Percentiles rank a stretch among this genome's conserved stretches.
Conservation (phyloP, 2,113 vertebrate genomes). For the Catharus bicknelli region DNA sequence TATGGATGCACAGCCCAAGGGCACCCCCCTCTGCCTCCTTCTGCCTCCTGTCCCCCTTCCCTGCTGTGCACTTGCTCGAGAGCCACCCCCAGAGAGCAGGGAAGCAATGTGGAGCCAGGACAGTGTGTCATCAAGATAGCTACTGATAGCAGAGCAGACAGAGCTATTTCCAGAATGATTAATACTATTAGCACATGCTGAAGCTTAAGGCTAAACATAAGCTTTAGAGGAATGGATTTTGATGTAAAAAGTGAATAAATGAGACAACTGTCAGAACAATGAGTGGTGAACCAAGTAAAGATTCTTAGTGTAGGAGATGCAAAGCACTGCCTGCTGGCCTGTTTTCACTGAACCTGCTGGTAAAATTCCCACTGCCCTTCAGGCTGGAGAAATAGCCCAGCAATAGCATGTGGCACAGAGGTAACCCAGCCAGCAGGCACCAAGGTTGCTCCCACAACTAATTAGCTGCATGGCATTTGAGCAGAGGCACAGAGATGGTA, state of each 20-base stretch:
- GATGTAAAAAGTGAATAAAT: constrained; percentile 63
- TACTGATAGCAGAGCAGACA: constrained; percentile 28
- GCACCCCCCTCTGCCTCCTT: background rate
- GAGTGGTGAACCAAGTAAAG: constrained; percentile 33
- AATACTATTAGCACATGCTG: constrained; percentile 53
- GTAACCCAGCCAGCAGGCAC: background rate
- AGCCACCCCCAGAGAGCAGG: background rate
- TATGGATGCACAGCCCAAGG: background rate
- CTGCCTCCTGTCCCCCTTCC: background rate
- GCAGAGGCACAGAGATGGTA: background rate
- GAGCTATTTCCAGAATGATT: constrained; percentile 64
- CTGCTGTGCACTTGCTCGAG: background rate
- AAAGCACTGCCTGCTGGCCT: constrained; percentile 20
- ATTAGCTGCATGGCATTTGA: background rate
- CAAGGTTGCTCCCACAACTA: background rate
- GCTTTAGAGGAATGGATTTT: constrained; percentile 50
- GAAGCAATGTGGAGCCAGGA: background rate
- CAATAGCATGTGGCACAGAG: background rate
- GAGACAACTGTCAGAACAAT: constrained; percentile 62
- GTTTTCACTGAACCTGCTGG: constrained; percentile 1
- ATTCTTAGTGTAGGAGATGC: background rate
- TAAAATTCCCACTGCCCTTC: constrained; percentile 9
- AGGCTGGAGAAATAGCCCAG: constrained; percentile 6
- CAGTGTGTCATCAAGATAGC: background rate
- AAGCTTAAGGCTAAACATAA: constrained; percentile 50